These are phyloP conservation scores for Isurus oxyrinchus DNA, from an alignment of 2,113 vertebrate genomes.

Conservation along the genomic window DNA sequence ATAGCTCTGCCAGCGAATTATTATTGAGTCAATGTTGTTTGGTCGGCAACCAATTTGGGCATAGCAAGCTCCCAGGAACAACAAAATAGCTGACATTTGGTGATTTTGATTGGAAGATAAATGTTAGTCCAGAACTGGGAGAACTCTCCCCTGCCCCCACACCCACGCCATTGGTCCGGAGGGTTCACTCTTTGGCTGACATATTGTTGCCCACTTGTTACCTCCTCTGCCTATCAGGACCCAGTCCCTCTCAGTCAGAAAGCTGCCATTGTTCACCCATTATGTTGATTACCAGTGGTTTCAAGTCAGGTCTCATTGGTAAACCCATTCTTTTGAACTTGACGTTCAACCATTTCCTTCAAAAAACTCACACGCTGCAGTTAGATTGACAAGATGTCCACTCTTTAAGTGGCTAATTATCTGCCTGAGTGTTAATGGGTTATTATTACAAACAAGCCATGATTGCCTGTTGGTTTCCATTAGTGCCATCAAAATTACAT, in stretches of 20 bases:
- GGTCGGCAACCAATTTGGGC: background rate
- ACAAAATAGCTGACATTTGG: background rate
- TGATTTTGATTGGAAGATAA: background rate
- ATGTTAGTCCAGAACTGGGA: too few relatives aligned
- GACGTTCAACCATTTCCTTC: background rate
- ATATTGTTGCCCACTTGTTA: background rate
- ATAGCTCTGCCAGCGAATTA: background rate
- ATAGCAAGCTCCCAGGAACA: background rate
- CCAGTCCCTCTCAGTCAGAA: too few relatives aligned
- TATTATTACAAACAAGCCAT: background rate
- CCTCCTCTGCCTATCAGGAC: background rate
- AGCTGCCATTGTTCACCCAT: too few relatives aligned
- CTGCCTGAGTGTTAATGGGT: background rate
- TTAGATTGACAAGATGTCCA: background rate
- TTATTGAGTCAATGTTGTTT: background rate
- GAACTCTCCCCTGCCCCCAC: background rate
- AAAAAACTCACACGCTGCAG: background rate
- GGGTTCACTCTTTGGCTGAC: too few relatives aligned
- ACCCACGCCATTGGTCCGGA: background rate
- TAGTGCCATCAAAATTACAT: background rate
- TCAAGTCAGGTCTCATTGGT: background rate
- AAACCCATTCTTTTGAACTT: background rate
- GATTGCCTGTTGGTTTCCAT: background rate
- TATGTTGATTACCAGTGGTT: background rate
- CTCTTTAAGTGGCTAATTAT: background rate